Conservation (phyloP, 2,797 vertebrate species). For the Galagoides demidoff region DNA sequence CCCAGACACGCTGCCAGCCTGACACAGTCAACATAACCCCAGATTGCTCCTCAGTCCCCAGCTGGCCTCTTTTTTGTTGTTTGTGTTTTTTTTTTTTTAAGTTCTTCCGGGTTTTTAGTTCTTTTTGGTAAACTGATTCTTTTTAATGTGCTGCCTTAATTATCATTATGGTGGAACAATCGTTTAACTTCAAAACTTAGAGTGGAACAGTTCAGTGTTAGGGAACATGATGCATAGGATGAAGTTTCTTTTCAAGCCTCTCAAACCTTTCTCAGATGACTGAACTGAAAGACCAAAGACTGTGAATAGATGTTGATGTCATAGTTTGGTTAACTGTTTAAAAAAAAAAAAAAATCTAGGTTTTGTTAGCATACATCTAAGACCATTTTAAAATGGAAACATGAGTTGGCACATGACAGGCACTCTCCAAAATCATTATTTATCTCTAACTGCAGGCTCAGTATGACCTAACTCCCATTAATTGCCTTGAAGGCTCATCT, state of each 20-base stretch:
- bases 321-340: not conserved
- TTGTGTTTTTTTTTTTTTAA: not conserved
- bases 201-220: not conserved
- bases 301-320: not conserved
- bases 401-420: not conserved
- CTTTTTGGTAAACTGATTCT: slow-evolving; percentile 20
- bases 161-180: not conserved
- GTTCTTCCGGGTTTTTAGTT: not conserved
- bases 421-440: not conserved
- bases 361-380: not conserved
- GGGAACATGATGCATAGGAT: not conserved
- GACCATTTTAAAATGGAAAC: not conserved
- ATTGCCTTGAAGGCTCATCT: slow-evolving; percentile 8
- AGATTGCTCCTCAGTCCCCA: slow-evolving; percentile 67
- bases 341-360: not conserved
- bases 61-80: not conserved
- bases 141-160: slow-evolving; percentile 15
- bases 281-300: slow-evolving; percentile 37
- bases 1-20: slow-evolving; percentile 70
- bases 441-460: not conserved
- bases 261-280: slow-evolving; percentile 46
- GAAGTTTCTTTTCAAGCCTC: slow-evolving; percentile 3
- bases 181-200: slow-evolving; percentile 18
- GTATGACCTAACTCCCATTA: not conserved
- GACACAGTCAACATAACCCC: slow-evolving; percentile 61